phyloP scores from a whole-genome alignment of 2,888 invertebrate genomes.

The Diarsia mendica region DNA sequence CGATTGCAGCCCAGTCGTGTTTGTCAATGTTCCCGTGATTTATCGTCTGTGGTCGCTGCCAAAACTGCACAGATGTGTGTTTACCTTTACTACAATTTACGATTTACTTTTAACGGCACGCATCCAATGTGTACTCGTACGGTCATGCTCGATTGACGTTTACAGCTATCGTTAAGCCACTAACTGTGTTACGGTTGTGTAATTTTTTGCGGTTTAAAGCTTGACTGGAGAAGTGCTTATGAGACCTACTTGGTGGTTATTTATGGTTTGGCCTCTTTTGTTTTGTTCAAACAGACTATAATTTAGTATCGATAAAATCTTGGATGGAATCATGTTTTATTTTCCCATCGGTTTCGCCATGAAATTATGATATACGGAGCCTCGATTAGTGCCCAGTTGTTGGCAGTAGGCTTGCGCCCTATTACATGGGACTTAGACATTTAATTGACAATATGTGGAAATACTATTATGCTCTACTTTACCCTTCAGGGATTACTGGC shows the following conservation, averaged over 20 bases:
- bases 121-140: slow-evolving; percentile 48
- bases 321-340: not conserved
- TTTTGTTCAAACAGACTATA: slow-evolving; percentile 15
- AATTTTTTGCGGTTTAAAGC: slow-evolving; percentile 36
- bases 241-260: slow-evolving; percentile 15
- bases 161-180: slow-evolving; percentile 59
- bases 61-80: slow-evolving; percentile 78
- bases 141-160: slow-evolving; percentile 58
- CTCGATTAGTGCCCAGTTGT: not conserved
- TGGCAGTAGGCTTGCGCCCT: not conserved
- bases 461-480: not conserved
- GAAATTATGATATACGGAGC: not conserved
- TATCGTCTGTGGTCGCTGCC: slow-evolving; percentile 79
- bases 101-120: slow-evolving; percentile 68
- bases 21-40: slow-evolving; percentile 84
- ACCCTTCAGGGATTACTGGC: not conserved
- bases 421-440: not conserved
- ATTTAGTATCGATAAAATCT: slow-evolving; percentile 1
- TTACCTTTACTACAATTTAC: slow-evolving; percentile 74
- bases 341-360: not conserved
- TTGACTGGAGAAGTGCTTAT: slow-evolving; percentile 10
- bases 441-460: too few relatives aligned
- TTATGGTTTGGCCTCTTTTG: slow-evolving; percentile 21
- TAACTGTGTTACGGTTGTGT: slow-evolving; percentile 37
- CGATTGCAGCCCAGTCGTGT: slow-evolving; percentile 82